These are phyloP conservation scores for Coelopa frigida DNA, from an alignment of 1,140 invertebrate species.

Conservation along the genomic window DNA sequence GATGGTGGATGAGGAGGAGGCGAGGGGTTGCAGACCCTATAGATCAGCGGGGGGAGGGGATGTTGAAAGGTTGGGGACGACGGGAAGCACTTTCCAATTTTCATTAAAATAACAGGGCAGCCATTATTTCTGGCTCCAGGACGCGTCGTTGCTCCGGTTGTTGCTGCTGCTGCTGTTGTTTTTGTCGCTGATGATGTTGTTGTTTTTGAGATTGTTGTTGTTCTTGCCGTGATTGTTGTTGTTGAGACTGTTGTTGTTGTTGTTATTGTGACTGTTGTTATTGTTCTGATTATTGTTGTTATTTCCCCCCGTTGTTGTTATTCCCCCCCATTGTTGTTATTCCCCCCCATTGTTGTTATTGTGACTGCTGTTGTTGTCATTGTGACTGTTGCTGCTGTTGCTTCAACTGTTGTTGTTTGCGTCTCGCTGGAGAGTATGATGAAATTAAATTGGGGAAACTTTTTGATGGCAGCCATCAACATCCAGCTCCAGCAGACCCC, in stretches of 20 bases:
- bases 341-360: too few relatives aligned
- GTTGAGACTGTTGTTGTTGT: too few relatives aligned
- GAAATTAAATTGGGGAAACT: slow-evolving; percentile 45
- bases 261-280: too few relatives aligned
- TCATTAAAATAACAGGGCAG: slow-evolving; percentile 43
- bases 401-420: too few relatives aligned
- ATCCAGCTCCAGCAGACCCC: not conserved
- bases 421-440: slow-evolving; percentile 30
- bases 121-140: slow-evolving; percentile 18
- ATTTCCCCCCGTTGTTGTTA: too few relatives aligned
- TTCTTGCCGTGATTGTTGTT: too few relatives aligned
- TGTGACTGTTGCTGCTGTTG: too few relatives aligned
- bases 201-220: too few relatives aligned
- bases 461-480: slow-evolving; percentile 36
- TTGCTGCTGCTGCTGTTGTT: slow-evolving; percentile 1
- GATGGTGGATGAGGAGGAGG: not conserved
- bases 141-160: slow-evolving; percentile 5
- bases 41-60: not conserved
- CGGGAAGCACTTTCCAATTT: slow-evolving; percentile 39
- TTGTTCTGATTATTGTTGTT: too few relatives aligned
- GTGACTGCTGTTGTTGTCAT: too few relatives aligned
- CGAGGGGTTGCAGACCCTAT: not conserved
- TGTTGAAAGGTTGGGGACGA: not conserved
- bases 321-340: too few relatives aligned
- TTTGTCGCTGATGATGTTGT: too few relatives aligned